Conservation (phyloP, 1,140 invertebrate species). For the Lepeophtheirus salmonis region DNA sequence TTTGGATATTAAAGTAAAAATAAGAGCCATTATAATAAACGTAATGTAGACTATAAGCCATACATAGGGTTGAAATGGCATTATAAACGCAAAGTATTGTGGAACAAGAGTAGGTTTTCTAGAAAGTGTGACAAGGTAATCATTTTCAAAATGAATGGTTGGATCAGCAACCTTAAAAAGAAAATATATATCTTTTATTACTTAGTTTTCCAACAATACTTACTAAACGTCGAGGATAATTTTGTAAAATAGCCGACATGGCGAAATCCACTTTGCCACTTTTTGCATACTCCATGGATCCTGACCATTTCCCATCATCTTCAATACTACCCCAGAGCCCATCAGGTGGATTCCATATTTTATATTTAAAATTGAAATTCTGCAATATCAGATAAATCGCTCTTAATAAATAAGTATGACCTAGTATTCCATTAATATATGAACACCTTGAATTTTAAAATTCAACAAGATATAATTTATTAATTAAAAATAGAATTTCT, state of each 20-base stretch:
- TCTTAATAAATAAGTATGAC: too few relatives aligned
- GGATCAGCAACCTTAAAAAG: neutral
- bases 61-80: neutral
- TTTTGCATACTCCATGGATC: neutral
- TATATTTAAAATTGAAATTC: conserved; percentile 1
- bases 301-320: conserved; percentile 1
- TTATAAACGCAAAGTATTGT: neutral
- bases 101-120: neutral
- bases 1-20: neutral
- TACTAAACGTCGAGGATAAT: neutral
- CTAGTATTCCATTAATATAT: too few relatives aligned
- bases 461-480: too few relatives aligned
- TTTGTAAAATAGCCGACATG: neutral
- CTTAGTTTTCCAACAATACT: neutral
- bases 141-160: neutral
- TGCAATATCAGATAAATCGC: too few relatives aligned
- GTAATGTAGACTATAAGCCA: neutral
- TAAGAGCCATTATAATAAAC: neutral
- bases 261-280: neutral
- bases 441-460: too few relatives aligned
- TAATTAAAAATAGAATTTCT: too few relatives aligned
- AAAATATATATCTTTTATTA: neutral
- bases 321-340: neutral
- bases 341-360: neutral
- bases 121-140: neutral